phyloP scores from a whole-genome alignment of 2,888 invertebrate species.

The Dioctria rufipes region DNA sequence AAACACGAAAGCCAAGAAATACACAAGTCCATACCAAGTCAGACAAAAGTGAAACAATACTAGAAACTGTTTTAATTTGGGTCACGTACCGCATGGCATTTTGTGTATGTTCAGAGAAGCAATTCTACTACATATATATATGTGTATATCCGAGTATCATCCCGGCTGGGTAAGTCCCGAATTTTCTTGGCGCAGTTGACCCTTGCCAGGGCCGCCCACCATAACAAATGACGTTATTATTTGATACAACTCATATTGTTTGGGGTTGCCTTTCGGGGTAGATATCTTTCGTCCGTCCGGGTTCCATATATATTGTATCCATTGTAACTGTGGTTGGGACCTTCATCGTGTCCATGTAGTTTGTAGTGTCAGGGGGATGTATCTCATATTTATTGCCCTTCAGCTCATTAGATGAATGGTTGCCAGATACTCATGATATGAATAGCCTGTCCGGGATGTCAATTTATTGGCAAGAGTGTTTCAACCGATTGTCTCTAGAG shows the following conservation, averaged over 20 bases:
- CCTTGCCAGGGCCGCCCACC: conserved; percentile 43
- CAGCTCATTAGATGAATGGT: conserved; percentile 55
- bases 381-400: conserved; percentile 54
- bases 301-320: background rate
- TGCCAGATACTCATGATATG: conserved; percentile 52
- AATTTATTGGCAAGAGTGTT: conserved; percentile 52
- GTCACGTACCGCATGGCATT: conserved; percentile 50
- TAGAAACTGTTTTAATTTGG: conserved; percentile 46
- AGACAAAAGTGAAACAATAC: conserved; percentile 51
- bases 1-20: conserved; percentile 55
- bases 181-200: conserved; percentile 47
- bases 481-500: conserved; percentile 43
- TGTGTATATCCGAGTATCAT: conserved; percentile 46
- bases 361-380: conserved; percentile 47
- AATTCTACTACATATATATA: too few species aligned
- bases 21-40: conserved; percentile 43
- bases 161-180: conserved; percentile 40
- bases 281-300: conserved; percentile 13
- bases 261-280: conserved; percentile 5
- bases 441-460: conserved; percentile 55
- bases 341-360: conserved; percentile 38
- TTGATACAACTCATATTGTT: conserved; percentile 52
- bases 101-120: conserved; percentile 14
- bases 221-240: conserved; percentile 50
- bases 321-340: conserved; percentile 14